These are phyloP conservation scores for Psammodynastes pulverulentus DNA, from an alignment of 2,113 vertebrate genomes.

Conservation along the genomic window DNA sequence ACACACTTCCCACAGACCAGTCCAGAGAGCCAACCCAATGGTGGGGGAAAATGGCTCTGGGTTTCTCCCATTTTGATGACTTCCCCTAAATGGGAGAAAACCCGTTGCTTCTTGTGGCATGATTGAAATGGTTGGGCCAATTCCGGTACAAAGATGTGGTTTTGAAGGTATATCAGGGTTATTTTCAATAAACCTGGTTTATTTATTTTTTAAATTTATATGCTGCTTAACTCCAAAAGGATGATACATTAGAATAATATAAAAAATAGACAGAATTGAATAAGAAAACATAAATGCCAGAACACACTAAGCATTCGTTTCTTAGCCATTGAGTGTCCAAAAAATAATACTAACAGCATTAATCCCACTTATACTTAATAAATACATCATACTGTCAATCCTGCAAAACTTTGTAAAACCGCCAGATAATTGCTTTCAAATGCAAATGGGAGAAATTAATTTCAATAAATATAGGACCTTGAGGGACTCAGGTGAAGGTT, in stretches of 20 bases:
- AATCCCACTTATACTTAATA: neutral
- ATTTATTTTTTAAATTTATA: neutral
- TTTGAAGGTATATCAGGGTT: neutral
- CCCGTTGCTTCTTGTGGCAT: neutral
- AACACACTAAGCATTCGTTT: neutral
- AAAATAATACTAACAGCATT: neutral
- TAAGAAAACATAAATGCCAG: neutral
- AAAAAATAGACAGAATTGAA: neutral
- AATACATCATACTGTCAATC: neutral
- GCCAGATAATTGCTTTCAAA: neutral
- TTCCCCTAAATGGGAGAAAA: neutral
- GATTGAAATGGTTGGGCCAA: neutral
- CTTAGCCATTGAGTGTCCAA: neutral
- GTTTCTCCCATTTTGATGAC: neutral
- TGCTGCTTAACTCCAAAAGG: neutral
- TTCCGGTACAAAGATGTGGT: neutral
- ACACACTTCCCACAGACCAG: neutral
- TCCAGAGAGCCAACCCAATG: neutral
- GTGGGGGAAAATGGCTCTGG: neutral
- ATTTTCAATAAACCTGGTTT: neutral
- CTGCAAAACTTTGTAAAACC: neutral
- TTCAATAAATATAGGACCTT: neutral
- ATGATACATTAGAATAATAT: neutral
- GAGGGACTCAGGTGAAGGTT: neutral
- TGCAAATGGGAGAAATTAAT: neutral